These are phyloP conservation scores for Cassiopea andromeda DNA, from an alignment of 30 jellyfish, hydroid and myxozoan genomes.

Conservation along the genomic window DNA sequence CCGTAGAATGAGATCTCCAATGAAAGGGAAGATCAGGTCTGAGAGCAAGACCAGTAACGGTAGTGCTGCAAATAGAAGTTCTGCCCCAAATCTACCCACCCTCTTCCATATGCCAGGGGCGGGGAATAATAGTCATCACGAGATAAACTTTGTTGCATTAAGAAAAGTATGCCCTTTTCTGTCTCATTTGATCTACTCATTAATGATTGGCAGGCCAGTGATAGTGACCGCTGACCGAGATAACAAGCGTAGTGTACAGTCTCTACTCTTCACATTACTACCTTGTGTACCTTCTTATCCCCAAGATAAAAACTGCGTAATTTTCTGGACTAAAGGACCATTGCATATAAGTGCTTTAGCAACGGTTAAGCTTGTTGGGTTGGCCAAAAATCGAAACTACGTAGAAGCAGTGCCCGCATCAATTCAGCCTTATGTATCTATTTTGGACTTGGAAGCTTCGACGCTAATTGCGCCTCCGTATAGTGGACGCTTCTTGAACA, in stretches of 20 bases:
- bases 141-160: conserved; percentile 35
- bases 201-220: conserved; percentile 91
- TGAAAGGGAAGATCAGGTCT: neutral
- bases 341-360: conserved; percentile 50
- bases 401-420: conserved; percentile 66
- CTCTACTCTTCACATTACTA: conserved; percentile 59
- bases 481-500: conserved; percentile 56
- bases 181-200: conserved; percentile 82
- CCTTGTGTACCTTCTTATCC: conserved; percentile 77
- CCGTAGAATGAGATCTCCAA: neutral
- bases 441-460: conserved; percentile 75
- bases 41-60: conserved; percentile 19
- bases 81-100: conserved; percentile 1
- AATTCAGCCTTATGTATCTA: conserved; percentile 71
- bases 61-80: conserved; percentile 36
- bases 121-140: conserved; percentile 12
- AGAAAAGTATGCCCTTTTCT: conserved; percentile 67
- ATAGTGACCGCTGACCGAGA: conserved; percentile 65
- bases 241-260: conserved; percentile 41
- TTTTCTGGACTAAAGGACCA: conserved; percentile 85
- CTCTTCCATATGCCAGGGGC: conserved; percentile 52
- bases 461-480: conserved; percentile 84
- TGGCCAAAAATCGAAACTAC: conserved; percentile 58
- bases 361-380: conserved; percentile 74
- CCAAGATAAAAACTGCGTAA: conserved; percentile 30